Evolutionary conservation across 1,140 invertebrate genomes (phyloP).

Genomic region (Papilio xuthus): DNA sequence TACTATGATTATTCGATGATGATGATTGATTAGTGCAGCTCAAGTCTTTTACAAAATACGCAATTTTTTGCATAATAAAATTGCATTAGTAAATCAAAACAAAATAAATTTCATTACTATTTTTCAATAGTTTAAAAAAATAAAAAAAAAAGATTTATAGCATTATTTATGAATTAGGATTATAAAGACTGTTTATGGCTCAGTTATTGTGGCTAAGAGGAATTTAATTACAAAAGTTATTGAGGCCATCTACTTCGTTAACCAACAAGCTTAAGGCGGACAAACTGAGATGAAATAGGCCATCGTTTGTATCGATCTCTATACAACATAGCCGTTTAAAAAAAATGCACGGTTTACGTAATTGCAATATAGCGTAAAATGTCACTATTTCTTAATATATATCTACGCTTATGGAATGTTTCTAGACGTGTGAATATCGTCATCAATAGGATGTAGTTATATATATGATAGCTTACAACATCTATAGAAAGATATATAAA

Average conservation of each 20-base stretch:
- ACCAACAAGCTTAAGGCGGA: conserved; percentile 7
- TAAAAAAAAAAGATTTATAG: background rate
- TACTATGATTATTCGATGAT: too few relatives aligned
- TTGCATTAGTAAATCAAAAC: background rate
- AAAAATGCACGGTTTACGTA: background rate
- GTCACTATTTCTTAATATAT: too few relatives aligned
- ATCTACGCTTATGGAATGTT: too few relatives aligned
- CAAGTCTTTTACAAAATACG: background rate
- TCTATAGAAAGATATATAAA: too few relatives aligned
- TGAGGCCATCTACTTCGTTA: background rate
- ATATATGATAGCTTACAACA: too few relatives aligned
- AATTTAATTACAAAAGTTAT: conserved; percentile 38
- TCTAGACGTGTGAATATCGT: too few relatives aligned
- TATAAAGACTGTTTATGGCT: conserved; percentile 25
- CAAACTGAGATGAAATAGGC: conserved; percentile 29
- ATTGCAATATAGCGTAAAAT: background rate
- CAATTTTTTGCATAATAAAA: background rate
- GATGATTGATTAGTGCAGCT: background rate
- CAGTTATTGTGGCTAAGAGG: background rate
- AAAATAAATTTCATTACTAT: background rate
- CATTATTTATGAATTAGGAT: background rate
- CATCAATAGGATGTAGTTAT: too few relatives aligned
- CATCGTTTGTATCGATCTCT: conserved; percentile 9
- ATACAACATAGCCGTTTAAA: background rate
- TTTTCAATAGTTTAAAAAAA: background rate